Evolutionary conservation across 1,140 invertebrate genomes (phyloP).

Genomic region (Helicoverpa zea): DNA sequence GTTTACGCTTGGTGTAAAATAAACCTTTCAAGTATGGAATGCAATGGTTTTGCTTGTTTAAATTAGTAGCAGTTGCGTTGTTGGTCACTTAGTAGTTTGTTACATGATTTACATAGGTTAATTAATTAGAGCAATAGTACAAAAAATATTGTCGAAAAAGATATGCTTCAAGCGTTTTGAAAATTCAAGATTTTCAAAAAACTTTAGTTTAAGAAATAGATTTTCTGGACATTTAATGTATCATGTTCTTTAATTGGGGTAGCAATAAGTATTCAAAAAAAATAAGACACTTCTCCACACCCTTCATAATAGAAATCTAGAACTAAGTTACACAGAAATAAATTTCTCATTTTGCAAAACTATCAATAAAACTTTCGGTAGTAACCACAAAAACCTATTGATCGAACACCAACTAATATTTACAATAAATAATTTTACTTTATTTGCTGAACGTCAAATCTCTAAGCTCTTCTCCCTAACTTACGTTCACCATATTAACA

Average conservation of each 20-base stretch:
- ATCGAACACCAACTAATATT: constrained; percentile 40
- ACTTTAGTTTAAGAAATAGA: not conserved
- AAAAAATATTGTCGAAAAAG: not conserved
- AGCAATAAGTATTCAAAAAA: too few species aligned
- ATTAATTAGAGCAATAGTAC: not conserved
- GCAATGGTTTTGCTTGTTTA: constrained; percentile 47
- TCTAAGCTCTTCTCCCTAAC: constrained; percentile 51
- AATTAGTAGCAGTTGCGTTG: constrained; percentile 34
- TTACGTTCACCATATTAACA: constrained; percentile 20
- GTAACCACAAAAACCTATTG: constrained; percentile 25
- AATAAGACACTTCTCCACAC: too few species aligned
- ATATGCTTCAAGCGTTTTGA: not conserved
- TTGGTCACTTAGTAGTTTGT: constrained; percentile 15
- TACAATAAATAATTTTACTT: constrained; percentile 55
- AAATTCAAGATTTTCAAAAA: not conserved
- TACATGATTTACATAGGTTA: not conserved
- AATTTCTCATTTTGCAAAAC: not conserved
- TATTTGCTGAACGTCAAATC: constrained; percentile 55
- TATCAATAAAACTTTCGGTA: not conserved
- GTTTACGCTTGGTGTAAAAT: constrained; percentile 52
- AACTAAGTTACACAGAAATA: too few species aligned
- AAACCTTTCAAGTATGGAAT: constrained; percentile 46
- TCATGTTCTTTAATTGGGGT: too few species aligned
- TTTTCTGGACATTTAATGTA: too few species aligned
- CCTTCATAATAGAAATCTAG: too few species aligned